Conservation (phyloP, 2,888 invertebrate species). For the Apamea anceps region DNA sequence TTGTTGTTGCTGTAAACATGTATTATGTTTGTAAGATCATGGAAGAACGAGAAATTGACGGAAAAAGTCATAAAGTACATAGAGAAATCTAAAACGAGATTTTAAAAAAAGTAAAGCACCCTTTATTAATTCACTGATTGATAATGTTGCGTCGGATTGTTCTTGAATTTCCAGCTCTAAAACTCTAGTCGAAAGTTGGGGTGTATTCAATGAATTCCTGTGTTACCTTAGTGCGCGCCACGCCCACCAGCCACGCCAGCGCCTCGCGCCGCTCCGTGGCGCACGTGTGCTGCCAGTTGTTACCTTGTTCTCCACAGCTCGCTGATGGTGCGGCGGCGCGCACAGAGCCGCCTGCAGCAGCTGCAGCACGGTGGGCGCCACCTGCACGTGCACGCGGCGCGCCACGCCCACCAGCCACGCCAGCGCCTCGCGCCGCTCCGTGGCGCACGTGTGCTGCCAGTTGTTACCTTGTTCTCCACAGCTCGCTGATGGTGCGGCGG, state of each 20-base stretch:
- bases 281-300: conserved; percentile 98
- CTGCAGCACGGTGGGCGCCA: too few species aligned
- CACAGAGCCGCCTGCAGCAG: too few species aligned
- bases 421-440: too few species aligned
- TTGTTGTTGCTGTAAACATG: conserved; percentile 67
- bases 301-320: too few species aligned
- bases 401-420: too few species aligned
- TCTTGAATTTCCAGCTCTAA: background rate
- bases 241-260: conserved; percentile 95
- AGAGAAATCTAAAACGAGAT: background rate
- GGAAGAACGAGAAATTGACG: background rate
- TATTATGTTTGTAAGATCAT: background rate
- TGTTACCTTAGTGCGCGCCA: conserved; percentile 91
- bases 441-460: too few species aligned
- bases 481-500: too few species aligned
- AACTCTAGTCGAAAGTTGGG: background rate
- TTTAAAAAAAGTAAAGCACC: background rate
- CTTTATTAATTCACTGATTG: background rate
- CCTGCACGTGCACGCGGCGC: too few species aligned
- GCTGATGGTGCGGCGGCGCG: too few species aligned
- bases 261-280: conserved; percentile 92
- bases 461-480: too few species aligned
- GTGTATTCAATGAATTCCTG: background rate
- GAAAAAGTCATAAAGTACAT: background rate
- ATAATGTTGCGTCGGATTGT: background rate